Conservation (phyloP, 2,888 invertebrate genomes). For the Pandemis cinnamomeana region DNA sequence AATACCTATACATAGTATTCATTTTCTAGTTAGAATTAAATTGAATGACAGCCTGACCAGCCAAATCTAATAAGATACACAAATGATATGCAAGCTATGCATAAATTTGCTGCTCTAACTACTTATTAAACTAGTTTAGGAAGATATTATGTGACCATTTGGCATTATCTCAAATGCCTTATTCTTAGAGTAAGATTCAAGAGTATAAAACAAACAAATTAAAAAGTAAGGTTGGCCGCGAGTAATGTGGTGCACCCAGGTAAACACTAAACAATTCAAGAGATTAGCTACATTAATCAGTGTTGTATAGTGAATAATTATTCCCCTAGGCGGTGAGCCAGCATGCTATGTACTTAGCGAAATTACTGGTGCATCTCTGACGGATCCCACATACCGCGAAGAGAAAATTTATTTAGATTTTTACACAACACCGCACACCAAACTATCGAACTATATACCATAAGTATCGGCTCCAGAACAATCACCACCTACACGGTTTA, state of each 20-base stretch:
- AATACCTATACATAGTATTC: not conserved
- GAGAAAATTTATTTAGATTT: constrained; percentile 47
- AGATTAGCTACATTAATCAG: constrained; percentile 12
- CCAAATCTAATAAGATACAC: constrained; percentile 20
- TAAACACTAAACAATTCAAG: not conserved
- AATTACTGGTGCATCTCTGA: constrained; percentile 71
- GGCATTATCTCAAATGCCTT: constrained; percentile 4
- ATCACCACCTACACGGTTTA: constrained; percentile 57
- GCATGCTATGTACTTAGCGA: constrained; percentile 51
- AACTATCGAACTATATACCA: constrained; percentile 17
- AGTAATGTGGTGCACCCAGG: not conserved
- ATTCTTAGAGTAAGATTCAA: not conserved
- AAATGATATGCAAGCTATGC: constrained; percentile 17
- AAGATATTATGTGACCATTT: constrained; percentile 4
- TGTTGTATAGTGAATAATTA: constrained; percentile 23
- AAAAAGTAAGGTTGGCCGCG: not conserved
- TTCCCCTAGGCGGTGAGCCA: constrained; percentile 49
- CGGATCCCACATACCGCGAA: constrained; percentile 55
- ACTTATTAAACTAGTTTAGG: constrained; percentile 22
- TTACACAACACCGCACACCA: constrained; percentile 27
- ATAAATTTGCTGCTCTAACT: constrained; percentile 9
- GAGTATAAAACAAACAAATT: not conserved
- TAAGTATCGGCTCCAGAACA: constrained; percentile 45
- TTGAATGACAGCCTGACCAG: constrained; percentile 1
- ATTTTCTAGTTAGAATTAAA: not conserved